phyloP scores from a whole-genome alignment of 2,888 invertebrate genomes.

The Spialia ferax region DNA sequence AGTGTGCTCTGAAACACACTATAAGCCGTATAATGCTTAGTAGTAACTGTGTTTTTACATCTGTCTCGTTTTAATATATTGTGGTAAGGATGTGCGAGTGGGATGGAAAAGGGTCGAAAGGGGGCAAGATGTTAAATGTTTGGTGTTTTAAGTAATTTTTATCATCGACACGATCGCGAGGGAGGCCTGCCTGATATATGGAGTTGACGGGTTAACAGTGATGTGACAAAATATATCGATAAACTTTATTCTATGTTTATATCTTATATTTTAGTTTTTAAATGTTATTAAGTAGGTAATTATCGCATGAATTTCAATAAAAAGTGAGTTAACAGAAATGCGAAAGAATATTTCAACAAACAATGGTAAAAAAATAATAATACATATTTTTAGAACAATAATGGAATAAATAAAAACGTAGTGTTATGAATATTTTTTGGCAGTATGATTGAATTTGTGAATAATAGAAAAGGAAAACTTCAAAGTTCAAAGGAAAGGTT shows the following conservation, averaged over 20 bases:
- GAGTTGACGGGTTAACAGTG: constrained; percentile 72
- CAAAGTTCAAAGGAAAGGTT: no score
- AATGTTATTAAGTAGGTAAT: no score
- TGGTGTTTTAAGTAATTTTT: constrained; percentile 86
- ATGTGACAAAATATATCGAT: constrained; percentile 60
- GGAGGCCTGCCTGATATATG: constrained; percentile 80
- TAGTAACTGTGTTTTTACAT: constrained; percentile 43
- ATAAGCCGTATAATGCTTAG: constrained; percentile 56
- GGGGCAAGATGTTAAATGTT: constrained; percentile 80
- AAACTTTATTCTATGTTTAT: background rate
- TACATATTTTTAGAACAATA: no score
- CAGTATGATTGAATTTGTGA: no score
- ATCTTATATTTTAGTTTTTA: background rate
- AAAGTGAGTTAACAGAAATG: no score
- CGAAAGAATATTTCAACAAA: no score
- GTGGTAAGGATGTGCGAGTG: constrained; percentile 53
- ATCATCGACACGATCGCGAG: constrained; percentile 83
- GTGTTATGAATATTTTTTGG: no score
- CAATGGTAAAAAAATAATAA: no score
- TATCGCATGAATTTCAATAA: no score
- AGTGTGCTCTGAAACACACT: constrained; percentile 41
- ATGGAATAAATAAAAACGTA: no score
- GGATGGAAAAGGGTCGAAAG: constrained; percentile 60
- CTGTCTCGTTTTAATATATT: constrained; percentile 52
- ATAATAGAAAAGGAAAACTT: no score